Percentiles rank a stretch among this genome's conserved stretches.
Conservation (phyloP, 2,797 vertebrate genomes). For the Brachymystax lenok region DNA sequence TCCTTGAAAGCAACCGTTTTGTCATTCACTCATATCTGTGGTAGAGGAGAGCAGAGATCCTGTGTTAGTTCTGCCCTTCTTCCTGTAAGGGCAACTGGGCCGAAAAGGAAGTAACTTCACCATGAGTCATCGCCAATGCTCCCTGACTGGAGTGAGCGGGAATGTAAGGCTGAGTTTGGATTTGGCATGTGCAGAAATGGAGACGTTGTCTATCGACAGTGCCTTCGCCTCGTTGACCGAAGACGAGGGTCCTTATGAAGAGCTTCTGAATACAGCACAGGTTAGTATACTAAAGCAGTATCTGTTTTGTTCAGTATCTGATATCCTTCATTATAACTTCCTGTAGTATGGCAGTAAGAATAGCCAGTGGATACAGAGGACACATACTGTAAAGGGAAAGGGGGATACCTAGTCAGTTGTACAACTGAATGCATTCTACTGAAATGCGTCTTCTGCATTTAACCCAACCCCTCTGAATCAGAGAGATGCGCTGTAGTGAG, state of each 20-base stretch:
- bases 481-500: no score
- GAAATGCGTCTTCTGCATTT: no score
- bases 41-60: background rate
- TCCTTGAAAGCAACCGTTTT: background rate
- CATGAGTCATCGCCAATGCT: background rate
- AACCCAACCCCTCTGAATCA: no score
- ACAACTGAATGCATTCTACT: no score
- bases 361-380: background rate
- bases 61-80: background rate
- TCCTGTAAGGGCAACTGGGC: background rate
- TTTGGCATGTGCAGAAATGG: rapidly evolving
- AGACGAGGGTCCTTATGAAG: conserved; percentile 5
- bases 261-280: rapidly evolving
- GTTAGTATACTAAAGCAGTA: background rate
- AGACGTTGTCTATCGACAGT: rapidly evolving
- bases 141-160: background rate
- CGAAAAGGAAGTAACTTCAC: background rate
- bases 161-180: background rate
- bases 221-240: conserved; percentile 20
- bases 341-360: background rate
- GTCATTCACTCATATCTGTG: conserved; percentile 1
- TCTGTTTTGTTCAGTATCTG: no score
- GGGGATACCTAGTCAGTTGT: no score
- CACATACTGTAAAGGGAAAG: background rate
- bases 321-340: background rate